Conservation (phyloP, 2,888 invertebrate genomes). For the Pyrocoelia pectoralis region DNA sequence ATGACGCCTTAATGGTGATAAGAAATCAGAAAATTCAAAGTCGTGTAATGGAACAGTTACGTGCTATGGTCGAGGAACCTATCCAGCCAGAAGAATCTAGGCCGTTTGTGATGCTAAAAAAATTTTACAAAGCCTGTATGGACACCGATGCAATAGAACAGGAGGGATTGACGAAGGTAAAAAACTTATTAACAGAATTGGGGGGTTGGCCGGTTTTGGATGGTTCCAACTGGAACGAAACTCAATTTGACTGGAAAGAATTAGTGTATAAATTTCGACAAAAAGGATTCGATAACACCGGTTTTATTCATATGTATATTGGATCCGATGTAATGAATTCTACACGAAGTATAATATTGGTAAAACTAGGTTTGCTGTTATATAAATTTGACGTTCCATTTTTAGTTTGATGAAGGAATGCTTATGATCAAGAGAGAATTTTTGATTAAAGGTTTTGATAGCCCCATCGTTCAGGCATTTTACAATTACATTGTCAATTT, state of each 20-base stretch:
- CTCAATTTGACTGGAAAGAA: constrained; percentile 39
- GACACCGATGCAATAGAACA: constrained; percentile 74
- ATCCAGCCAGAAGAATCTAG: constrained; percentile 56
- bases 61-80: constrained; percentile 54
- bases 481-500: not conserved
- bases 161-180: constrained; percentile 70
- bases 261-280: constrained; percentile 26
- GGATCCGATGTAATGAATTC: constrained; percentile 36
- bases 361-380: constrained; percentile 27
- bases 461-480: not conserved
- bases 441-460: not conserved
- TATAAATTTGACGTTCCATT: not conserved
- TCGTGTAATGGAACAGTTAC: constrained; percentile 58
- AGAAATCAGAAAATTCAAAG: constrained; percentile 59
- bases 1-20: constrained; percentile 71
- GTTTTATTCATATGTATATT: constrained; percentile 30
- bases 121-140: constrained; percentile 60
- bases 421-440: not conserved
- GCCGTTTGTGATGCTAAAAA: constrained; percentile 58
- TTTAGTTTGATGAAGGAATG: constrained; percentile 52
- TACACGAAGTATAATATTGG: constrained; percentile 28
- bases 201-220: constrained; percentile 91
- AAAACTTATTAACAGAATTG: constrained; percentile 59
- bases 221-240: constrained; percentile 71
- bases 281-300: constrained; percentile 28